These are phyloP conservation scores for Alligator sinensis DNA, from an alignment of 2,113 vertebrate species.

Conservation along the genomic window DNA sequence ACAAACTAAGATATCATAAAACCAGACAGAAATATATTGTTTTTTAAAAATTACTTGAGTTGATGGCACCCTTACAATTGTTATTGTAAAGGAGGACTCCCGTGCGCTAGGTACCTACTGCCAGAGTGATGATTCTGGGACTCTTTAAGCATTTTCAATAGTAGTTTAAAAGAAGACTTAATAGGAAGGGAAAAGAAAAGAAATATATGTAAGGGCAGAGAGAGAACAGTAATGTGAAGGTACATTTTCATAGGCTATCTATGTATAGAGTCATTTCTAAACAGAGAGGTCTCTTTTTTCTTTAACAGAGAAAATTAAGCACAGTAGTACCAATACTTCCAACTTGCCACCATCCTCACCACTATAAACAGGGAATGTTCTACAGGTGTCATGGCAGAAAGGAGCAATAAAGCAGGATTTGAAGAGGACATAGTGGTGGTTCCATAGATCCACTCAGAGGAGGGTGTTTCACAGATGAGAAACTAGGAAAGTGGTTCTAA, in stretches of 20 bases:
- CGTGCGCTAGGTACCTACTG: too few relatives aligned
- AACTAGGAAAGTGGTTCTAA: not conserved
- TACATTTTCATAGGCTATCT: not conserved
- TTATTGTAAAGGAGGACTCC: not conserved
- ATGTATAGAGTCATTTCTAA: rapidly evolving
- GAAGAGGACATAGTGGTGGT: not conserved
- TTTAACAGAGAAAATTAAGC: not conserved
- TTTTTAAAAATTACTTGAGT: not conserved
- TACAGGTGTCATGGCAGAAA: rapidly evolving
- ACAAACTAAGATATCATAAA: not conserved
- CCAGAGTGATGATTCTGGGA: not conserved
- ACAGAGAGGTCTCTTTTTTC: not conserved
- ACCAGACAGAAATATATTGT: not conserved
- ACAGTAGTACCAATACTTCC: not conserved
- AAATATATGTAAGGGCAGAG: not conserved
- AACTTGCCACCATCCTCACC: not conserved
- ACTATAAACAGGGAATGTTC: rapidly evolving
- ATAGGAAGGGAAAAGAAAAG: not conserved
- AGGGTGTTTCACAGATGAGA: rapidly evolving
- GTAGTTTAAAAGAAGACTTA: not conserved
- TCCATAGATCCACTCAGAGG: rapidly evolving
- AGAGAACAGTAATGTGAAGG: not conserved
- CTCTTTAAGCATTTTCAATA: not conserved
- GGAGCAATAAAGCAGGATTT: not conserved
- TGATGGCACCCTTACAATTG: not conserved